Evolutionary conservation across 2,797 vertebrate genomes (phyloP).

Genomic region (Falco concolor): DNA sequence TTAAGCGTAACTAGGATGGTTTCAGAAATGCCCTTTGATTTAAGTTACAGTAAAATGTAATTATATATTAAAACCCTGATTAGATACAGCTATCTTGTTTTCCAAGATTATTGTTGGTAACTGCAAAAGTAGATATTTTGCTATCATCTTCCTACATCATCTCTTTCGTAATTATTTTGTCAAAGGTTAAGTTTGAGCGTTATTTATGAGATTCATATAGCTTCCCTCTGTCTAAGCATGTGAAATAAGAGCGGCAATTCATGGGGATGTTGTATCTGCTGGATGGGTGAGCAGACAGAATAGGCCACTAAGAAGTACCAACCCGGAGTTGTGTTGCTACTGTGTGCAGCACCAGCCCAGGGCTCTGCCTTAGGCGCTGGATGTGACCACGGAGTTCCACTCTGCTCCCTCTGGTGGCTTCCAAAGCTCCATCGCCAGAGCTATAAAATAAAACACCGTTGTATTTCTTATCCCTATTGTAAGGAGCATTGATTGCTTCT

Average conservation of each 20-base stretch:
- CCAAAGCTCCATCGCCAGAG: slow-evolving; percentile 58
- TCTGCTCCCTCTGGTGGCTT: slow-evolving; percentile 76
- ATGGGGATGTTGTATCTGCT: neutral
- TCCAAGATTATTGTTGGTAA: slow-evolving; percentile 20
- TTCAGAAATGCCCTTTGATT: slow-evolving; percentile 71
- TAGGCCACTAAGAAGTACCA: neutral
- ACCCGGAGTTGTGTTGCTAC: neutral
- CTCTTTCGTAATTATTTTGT: slow-evolving; percentile 35
- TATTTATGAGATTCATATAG: slow-evolving; percentile 27
- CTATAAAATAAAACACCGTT: slow-evolving; percentile 70
- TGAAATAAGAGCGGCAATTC: slow-evolving; percentile 15
- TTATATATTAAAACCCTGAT: slow-evolving; percentile 47
- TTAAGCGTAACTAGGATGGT: slow-evolving; percentile 63
- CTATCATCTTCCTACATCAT: neutral
- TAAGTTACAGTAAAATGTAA: slow-evolving; percentile 49
- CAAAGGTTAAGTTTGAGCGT: slow-evolving; percentile 50
- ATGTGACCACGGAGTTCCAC: slow-evolving; percentile 66
- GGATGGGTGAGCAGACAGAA: slow-evolving; percentile 53
- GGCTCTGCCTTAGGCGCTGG: slow-evolving; percentile 43
- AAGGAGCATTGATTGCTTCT: slow-evolving; percentile 76
- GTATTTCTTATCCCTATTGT: slow-evolving; percentile 79
- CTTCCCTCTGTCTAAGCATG: neutral
- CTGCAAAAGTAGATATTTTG: neutral
- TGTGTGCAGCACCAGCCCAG: slow-evolving; percentile 51
- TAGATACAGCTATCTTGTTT: slow-evolving; percentile 43